These are phyloP conservation scores for Diplodus puntazzo DNA, from an alignment of 2,797 vertebrate species.

Conservation along the genomic window DNA sequence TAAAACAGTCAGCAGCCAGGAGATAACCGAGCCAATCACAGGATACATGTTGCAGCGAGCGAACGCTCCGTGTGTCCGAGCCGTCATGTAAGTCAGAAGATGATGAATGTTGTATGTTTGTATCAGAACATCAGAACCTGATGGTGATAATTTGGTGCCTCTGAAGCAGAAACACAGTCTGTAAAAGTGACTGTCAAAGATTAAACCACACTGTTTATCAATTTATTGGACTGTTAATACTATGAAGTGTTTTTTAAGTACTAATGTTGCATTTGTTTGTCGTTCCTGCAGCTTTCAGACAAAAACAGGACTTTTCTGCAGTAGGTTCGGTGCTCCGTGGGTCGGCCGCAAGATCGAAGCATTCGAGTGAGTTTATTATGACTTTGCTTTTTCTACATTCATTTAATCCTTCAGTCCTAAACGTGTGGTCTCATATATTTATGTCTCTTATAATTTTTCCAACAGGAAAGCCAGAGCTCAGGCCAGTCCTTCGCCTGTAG, in stretches of 20 bases:
- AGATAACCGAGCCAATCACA: constrained; percentile 32
- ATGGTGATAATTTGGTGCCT: background rate
- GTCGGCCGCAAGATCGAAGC: fast-evolving
- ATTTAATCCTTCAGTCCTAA: background rate
- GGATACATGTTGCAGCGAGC: constrained; percentile 5
- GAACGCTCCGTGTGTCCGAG: constrained; percentile 60
- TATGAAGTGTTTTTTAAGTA: background rate
- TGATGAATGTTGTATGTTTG: background rate
- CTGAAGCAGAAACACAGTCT: background rate
- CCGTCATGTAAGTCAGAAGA: constrained; percentile 75
- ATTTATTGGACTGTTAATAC: no score
- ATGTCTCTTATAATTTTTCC: background rate
- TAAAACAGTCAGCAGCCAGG: background rate
- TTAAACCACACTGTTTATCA: no score
- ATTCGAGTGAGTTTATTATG: constrained; percentile 26
- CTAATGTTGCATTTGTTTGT: background rate
- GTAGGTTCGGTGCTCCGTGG: fast-evolving
- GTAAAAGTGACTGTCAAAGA: background rate
- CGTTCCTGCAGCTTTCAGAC: constrained; percentile 68
- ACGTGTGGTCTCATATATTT: background rate
- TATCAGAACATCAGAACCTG: background rate
- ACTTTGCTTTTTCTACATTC: background rate
- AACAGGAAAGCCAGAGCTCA: constrained; percentile 15
- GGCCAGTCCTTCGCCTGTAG: fast-evolving
- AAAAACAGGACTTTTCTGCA: constrained; percentile 43